Conservation (phyloP, 2,797 vertebrate genomes). For the Orientallactaga sibirica region DNA sequence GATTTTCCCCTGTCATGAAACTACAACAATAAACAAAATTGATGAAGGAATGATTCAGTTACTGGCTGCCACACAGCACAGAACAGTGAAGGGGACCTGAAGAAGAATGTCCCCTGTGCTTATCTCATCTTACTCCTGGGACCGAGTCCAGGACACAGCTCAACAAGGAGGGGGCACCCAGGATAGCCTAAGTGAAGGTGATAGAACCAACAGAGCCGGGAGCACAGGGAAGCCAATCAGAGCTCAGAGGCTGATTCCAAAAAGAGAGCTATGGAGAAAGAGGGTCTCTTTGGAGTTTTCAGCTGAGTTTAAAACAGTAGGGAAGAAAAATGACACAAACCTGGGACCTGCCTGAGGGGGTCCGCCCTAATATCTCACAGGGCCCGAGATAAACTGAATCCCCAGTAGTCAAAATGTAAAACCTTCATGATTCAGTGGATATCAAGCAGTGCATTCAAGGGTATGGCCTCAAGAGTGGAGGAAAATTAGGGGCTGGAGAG, state of each 20-base stretch:
- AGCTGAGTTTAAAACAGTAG: neutral
- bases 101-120: neutral
- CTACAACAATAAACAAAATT: neutral
- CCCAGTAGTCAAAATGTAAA: neutral
- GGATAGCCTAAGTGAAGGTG: too few relatives aligned
- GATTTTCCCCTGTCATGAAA: neutral
- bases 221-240: neutral
- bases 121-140: neutral
- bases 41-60: neutral
- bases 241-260: neutral
- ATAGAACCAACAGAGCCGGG: neutral
- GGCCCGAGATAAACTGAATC: fast-evolving
- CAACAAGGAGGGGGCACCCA: neutral
- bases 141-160: neutral
- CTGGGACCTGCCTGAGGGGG: neutral
- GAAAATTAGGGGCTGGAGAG: neutral
- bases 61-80: neutral
- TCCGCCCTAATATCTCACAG: neutral
- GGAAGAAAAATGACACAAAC: neutral
- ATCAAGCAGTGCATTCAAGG: neutral
- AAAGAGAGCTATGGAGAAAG: neutral
- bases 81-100: neutral
- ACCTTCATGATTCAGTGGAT: neutral
- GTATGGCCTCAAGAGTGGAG: neutral
- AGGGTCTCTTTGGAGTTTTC: neutral